Conservation (phyloP, 1,140 invertebrate species). For the Drosophila funebris region DNA sequence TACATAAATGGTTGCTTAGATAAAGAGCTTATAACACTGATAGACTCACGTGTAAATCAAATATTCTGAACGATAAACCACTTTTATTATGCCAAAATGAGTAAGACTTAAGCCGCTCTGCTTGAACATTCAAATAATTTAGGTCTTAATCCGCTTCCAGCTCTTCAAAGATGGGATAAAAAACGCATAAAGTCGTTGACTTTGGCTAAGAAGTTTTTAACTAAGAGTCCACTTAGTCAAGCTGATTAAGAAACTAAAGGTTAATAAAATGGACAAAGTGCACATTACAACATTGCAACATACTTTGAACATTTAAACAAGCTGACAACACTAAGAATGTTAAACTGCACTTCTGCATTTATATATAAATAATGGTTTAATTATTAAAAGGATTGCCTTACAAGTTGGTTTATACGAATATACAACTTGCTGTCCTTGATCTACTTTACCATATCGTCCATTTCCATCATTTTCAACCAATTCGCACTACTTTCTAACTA, state of each 20-base stretch:
- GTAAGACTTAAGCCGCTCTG: background rate
- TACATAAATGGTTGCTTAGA: background rate
- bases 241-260: background rate
- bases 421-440: constrained; percentile 30
- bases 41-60: background rate
- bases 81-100: background rate
- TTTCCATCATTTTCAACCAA: background rate
- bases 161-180: background rate
- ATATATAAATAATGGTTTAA: no score
- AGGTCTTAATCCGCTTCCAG: background rate
- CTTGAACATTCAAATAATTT: background rate
- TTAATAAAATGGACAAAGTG: no score
- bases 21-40: background rate
- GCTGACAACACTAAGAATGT: no score
- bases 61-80: background rate
- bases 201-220: background rate
- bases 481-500: constrained; percentile 16
- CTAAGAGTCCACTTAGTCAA: background rate
- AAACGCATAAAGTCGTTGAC: background rate
- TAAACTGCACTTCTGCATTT: no score
- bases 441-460: background rate
- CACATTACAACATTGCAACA: no score
- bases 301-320: no score
- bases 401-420: no score
- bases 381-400: no score